Conservation (phyloP, 2,113 vertebrate genomes). For the Varanus komodoensis region DNA sequence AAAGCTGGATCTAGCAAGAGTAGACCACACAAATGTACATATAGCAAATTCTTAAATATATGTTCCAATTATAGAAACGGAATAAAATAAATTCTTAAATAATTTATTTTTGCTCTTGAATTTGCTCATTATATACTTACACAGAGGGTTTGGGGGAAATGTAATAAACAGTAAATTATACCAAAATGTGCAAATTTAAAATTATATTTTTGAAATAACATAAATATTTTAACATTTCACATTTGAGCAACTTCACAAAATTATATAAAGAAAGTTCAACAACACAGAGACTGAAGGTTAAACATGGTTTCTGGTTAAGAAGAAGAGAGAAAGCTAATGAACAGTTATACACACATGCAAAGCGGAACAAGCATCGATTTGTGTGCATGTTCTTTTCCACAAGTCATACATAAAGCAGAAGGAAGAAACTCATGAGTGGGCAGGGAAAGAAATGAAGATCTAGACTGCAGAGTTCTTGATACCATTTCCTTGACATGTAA, state of each 20-base stretch:
- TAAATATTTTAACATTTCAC: slow-evolving; percentile 80
- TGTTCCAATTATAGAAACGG: not conserved
- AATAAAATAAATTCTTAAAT: slow-evolving; percentile 30
- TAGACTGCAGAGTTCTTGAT: not conserved
- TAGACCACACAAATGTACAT: too few relatives aligned
- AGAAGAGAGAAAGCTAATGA: slow-evolving; percentile 10
- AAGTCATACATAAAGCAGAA: slow-evolving; percentile 57
- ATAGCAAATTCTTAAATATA: not conserved
- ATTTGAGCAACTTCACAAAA: slow-evolving; percentile 68
- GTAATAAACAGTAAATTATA: slow-evolving; percentile 61
- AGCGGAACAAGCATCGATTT: slow-evolving; percentile 39
- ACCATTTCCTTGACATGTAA: not conserved
- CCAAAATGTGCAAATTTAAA: slow-evolving; percentile 81
- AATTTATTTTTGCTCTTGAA: slow-evolving; percentile 25
- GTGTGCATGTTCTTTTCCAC: not conserved
- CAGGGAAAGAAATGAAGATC: not conserved
- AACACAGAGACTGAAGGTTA: slow-evolving; percentile 22
- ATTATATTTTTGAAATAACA: slow-evolving; percentile 75
- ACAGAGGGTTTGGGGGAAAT: slow-evolving; percentile 50
- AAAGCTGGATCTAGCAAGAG: too few relatives aligned
- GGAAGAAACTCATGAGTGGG: slow-evolving; percentile 19
- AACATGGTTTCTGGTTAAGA: not conserved
- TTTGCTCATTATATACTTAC: not conserved
- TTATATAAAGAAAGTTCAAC: slow-evolving; percentile 57
- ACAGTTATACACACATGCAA: slow-evolving; percentile 48